phyloP scores from a whole-genome alignment of 1,140 invertebrate genomes.

The Neodiprion lecontei region DNA sequence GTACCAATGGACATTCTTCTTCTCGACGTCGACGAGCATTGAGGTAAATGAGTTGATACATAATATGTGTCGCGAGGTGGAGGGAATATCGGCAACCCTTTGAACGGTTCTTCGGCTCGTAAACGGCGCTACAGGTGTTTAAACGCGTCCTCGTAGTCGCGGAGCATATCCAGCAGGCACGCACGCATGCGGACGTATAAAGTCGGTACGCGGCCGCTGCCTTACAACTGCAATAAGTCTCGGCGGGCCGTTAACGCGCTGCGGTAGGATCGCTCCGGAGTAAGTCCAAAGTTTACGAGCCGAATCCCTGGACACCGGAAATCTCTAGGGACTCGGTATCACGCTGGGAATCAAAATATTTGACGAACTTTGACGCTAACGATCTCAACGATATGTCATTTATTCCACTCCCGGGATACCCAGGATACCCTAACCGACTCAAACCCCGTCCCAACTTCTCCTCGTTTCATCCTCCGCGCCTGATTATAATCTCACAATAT shows the following conservation, averaged over 20 bases:
- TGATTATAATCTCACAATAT: constrained; percentile 18
- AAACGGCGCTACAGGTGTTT: constrained; percentile 7
- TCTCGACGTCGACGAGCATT: too few relatives aligned
- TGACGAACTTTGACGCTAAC: constrained; percentile 4
- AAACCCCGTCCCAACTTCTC: not conserved
- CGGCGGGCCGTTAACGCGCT: not conserved
- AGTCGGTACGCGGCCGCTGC: too few relatives aligned
- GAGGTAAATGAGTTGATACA: too few relatives aligned
- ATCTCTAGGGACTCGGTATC: not conserved
- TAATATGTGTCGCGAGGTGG: too few relatives aligned
- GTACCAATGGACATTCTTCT: too few relatives aligned
- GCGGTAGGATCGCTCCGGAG: not conserved
- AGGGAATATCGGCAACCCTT: not conserved
- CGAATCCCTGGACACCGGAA: constrained; percentile 6
- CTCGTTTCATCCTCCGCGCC: not conserved
- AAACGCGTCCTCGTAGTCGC: not conserved
- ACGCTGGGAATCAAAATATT: not conserved
- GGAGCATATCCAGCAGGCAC: too few relatives aligned
- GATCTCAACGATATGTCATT: constrained; percentile 3
- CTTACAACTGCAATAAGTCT: not conserved
- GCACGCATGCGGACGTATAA: too few relatives aligned
- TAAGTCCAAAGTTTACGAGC: not conserved
- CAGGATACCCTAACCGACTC: not conserved
- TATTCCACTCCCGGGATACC: not conserved
- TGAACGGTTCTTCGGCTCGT: not conserved